Evolutionary conservation across 2,797 vertebrate species (phyloP), one percentile per base, ranked within the genome.

Genomic region (Lemur catta): DNA sequence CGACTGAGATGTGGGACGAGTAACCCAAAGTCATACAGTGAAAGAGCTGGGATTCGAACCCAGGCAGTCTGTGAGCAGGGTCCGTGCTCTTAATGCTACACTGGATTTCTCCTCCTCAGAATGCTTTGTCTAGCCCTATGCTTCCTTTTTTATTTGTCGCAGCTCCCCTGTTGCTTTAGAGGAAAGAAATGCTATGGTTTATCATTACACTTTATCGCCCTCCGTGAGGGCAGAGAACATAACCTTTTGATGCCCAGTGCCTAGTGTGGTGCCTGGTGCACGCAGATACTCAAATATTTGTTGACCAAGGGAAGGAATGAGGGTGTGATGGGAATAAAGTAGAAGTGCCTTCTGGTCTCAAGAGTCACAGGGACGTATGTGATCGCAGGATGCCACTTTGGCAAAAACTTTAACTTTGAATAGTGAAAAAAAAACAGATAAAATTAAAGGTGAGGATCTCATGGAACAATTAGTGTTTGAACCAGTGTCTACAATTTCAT

Each of bases 271-370:
- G 78, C 90, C 86, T 85, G 84, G 88, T 74, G 74, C 90, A 80
- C 11, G 35, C 69, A 93, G 96, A 96, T 97, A 97, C 96, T 94
- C 97, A 98, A 97, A 97, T 97, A 97, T 97, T 98, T 98, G 93
- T 92, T 92, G 91, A 95, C 85, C 67, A 59, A 90, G 28, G 80
- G 76, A 93, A 65, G 9, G 76, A 95, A 26, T 33, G 10, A 92
- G 79, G 96, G 93, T 46, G 96, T 94, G 95, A 35, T 80, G 1
- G 81, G 89, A 85, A 67, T 76, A 95, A 96, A 95, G 63, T 38
- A 95, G 89, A 94, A 89, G 87, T 78, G 41, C 85, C 92, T 81
- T 12, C 50, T 93, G 13, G 52, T 88, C 86, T 78, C 63, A 50
- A 59, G 75, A 90, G 84, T 41, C 57, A 84, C 61, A 26, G 67